These are phyloP conservation scores for Climacteris rufus DNA, from an alignment of 2,113 vertebrate species.

Conservation along the genomic window DNA sequence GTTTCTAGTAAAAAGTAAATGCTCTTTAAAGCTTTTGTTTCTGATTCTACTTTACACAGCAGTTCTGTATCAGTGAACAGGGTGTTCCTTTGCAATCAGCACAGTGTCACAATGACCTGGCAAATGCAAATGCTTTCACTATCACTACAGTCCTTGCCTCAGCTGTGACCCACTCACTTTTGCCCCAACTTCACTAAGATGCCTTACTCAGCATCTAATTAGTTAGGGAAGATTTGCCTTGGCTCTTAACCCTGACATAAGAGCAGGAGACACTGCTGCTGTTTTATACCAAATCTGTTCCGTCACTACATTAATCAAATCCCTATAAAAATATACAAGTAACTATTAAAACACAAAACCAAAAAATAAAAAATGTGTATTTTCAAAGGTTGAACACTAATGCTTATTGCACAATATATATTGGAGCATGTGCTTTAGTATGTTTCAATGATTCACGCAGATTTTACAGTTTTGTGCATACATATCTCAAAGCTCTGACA, in stretches of 20 bases:
- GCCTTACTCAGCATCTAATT: slow-evolving; percentile 82
- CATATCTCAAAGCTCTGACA: not conserved
- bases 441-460: not conserved
- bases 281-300: slow-evolving; percentile 78
- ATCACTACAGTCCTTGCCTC: slow-evolving; percentile 71
- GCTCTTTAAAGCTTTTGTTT: slow-evolving; percentile 61
- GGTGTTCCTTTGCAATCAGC: slow-evolving; percentile 77
- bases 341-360: slow-evolving; percentile 34
- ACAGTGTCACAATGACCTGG: slow-evolving; percentile 81
- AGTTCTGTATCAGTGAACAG: slow-evolving; percentile 75
- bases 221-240: slow-evolving; percentile 74
- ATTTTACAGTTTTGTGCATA: not conserved
- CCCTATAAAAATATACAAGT: slow-evolving; percentile 57
- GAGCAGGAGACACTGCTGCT: slow-evolving; percentile 68
- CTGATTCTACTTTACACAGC: slow-evolving; percentile 67
- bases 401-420: not conserved
- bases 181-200: slow-evolving; percentile 76
- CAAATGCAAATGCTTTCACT: slow-evolving; percentile 73
- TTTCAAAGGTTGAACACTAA: not conserved
- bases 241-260: slow-evolving; percentile 73
- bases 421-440: not conserved
- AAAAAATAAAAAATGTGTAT: not conserved
- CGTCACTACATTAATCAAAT: slow-evolving; percentile 73
- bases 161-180: slow-evolving; percentile 74
- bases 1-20: slow-evolving; percentile 23